Evolutionary conservation across 2,888 invertebrate species (phyloP), one percentile per base, ranked within the genome.

Genomic region (Aphodius sticticus): DNA sequence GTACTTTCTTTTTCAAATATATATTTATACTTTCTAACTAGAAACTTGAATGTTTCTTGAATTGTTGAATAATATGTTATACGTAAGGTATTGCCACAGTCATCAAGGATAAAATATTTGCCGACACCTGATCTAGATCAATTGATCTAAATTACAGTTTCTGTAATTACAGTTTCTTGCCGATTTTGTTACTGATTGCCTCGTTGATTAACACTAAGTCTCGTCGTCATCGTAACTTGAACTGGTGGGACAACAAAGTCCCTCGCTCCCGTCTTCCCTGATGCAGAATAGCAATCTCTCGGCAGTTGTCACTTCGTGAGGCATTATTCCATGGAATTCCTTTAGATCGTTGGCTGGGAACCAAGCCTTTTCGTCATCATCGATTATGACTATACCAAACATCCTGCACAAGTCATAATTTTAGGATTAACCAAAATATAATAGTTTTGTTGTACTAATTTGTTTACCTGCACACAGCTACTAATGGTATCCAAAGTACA

Each of bases 291-390:
- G 89, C 74, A 95, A 87, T 6, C 94, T 94, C 88, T 97, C 96
- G 7, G 94, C 91, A 2, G 93, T 90, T 0, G 96, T 95, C 0
- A 96, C 95, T 87, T 94, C 94, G 85, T 95, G 95, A 0, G 96
- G 95, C 85, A 96, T 94, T 83, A 97, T 95, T 79, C 96, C 96
- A 87, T 97, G 96, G 88, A 96, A 97, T 87, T 97, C 97, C 83
- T 95, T 94, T 0, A 97, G 91, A 86, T 97, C 97, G 38, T 95
- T 94, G 0, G 95, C 95, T 0, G 97, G 97, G 88, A 97, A 97
- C 97, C 97, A 97, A 6, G 97, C 96, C 83, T 96, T 95, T 86
- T 96, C 96, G 81, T 96, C 95, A 86, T 97, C 96, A 77, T 96
- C 96, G 82, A 97, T 94, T 77, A 97, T 92, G 26, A 94, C 93